A percentile compares a stretch with the other conserved stretches of the same genome.
phyloP scores from a whole-genome alignment of 2,797 vertebrate genomes.

The Craterocephalus amniculus region DNA sequence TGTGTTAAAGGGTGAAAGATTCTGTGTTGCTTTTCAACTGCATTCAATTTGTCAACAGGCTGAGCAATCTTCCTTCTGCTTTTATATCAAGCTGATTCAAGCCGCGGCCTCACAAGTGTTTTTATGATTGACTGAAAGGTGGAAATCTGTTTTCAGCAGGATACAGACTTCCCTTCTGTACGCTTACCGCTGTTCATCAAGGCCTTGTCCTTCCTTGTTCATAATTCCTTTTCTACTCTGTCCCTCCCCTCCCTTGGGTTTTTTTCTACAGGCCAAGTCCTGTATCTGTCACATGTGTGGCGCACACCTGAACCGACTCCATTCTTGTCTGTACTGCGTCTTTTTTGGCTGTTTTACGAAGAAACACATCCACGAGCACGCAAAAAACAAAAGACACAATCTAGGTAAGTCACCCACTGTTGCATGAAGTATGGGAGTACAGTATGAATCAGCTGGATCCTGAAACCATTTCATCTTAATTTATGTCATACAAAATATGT shows the following conservation, averaged over 20 bases:
- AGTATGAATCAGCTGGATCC: background rate
- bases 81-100: slow-evolving; percentile 42
- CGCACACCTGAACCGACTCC: slow-evolving; percentile 95
- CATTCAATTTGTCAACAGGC: slow-evolving; percentile 59
- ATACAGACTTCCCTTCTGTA: slow-evolving; percentile 31
- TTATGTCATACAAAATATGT: background rate
- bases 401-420: slow-evolving; percentile 85
- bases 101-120: slow-evolving; percentile 43
- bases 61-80: slow-evolving; percentile 40
- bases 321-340: slow-evolving; percentile 98
- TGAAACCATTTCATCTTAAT: background rate
- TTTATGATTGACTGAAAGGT: slow-evolving; percentile 51
- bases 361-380: slow-evolving; percentile 99
- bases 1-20: slow-evolving; percentile 46
- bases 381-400: slow-evolving; percentile 97
- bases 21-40: slow-evolving; percentile 44
- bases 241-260: slow-evolving; percentile 14
- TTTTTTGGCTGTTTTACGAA: slow-evolving; percentile 99
- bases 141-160: slow-evolving; percentile 48
- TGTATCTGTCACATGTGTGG: slow-evolving; percentile 98
- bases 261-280: slow-evolving; percentile 89
- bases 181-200: slow-evolving; percentile 19
- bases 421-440: background rate
- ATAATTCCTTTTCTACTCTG: slow-evolving; percentile 1
- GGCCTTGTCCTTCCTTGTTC: slow-evolving; percentile 19